Percentiles rank a stretch among this genome's conserved stretches.
These are phyloP conservation scores for Microctonus hyperodae DNA, from an alignment of 2,888 invertebrate genomes.

Conservation along the genomic window DNA sequence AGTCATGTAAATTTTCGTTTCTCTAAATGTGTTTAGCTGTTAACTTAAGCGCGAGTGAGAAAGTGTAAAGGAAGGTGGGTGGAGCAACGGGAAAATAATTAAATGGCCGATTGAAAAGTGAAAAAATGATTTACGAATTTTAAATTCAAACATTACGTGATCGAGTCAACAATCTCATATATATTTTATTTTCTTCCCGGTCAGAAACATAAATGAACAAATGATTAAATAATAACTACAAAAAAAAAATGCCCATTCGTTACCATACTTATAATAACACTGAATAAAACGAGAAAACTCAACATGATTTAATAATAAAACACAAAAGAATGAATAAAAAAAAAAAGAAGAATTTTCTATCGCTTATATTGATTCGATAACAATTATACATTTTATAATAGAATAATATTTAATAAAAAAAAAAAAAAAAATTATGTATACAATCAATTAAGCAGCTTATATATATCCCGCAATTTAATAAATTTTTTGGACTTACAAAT, in stretches of 20 bases:
- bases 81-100: not conserved
- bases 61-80: not conserved
- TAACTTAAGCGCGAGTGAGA: constrained; percentile 1
- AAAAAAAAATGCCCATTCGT: not conserved
- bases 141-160: constrained; percentile 12
- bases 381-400: not conserved
- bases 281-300: not conserved
- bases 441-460: constrained; percentile 5
- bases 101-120: not conserved
- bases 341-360: not conserved
- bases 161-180: constrained; percentile 28
- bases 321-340: not conserved
- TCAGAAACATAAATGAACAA: constrained; percentile 5
- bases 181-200: not conserved
- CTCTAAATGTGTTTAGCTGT: constrained; percentile 25
- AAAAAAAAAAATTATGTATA: constrained; percentile 2
- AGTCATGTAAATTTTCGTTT: constrained; percentile 29
- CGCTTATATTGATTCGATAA: not conserved
- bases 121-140: not conserved
- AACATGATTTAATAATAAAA: not conserved
- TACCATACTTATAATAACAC: not conserved
- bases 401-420: not conserved
- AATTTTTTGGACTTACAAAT: constrained; percentile 3
- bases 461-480: constrained; percentile 14
- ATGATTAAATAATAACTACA: not conserved